Conservation (phyloP, 2,797 vertebrate genomes). For the Gymnodraco acuticeps region DNA sequence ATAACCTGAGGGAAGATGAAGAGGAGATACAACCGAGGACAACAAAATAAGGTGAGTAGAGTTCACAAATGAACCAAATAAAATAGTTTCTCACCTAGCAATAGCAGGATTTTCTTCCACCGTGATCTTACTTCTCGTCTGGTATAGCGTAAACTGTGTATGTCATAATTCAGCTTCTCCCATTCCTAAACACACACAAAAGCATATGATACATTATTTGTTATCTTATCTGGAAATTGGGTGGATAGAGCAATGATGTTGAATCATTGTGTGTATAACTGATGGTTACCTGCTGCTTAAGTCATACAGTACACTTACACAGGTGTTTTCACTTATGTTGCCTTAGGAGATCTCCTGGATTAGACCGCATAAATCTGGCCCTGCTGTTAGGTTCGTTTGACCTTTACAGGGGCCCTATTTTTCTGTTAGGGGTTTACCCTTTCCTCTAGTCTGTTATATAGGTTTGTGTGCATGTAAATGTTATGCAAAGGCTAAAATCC, state of each 20-base stretch:
- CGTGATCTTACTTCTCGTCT: conserved; percentile 88
- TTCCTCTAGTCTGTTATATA: too few relatives aligned
- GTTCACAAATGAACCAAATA: neutral
- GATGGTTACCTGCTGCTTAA: neutral
- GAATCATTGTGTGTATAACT: neutral
- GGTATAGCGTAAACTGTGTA: conserved; percentile 87
- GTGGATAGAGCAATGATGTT: neutral
- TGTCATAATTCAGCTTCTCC: conserved; percentile 96
- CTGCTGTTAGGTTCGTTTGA: neutral
- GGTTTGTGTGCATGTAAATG: too few relatives aligned
- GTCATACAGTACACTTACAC: neutral
- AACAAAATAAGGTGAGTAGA: neutral
- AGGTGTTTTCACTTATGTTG: neutral
- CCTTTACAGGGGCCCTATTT: too few relatives aligned
- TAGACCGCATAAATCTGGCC: too few relatives aligned
- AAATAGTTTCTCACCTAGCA: conserved; percentile 85
- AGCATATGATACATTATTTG: neutral
- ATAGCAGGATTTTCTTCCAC: conserved; percentile 92
- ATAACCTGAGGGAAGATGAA: conserved; percentile 84
- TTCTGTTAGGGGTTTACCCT: too few relatives aligned
- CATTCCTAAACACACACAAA: conserved; percentile 85
- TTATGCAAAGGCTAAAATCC: too few relatives aligned
- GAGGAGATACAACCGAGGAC: neutral
- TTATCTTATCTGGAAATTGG: neutral
- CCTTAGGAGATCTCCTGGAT: neutral